Base-by-base conservation (phyloP, 1,140 invertebrate genomes). In the Leptoteleia sp. region DNA sequence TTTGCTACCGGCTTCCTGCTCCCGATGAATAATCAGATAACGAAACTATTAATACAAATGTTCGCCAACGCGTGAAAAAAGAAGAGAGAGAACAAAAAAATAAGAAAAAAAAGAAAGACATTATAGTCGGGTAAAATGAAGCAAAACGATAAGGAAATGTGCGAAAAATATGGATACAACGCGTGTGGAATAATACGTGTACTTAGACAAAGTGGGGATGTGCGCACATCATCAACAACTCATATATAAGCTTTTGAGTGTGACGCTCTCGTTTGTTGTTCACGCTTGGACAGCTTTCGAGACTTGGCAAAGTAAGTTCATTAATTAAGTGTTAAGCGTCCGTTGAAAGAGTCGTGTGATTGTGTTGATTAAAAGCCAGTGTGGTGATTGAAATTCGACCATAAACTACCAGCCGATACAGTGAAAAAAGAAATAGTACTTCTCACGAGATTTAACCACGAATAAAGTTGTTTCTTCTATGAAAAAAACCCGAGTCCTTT, bases 231-330 rank as follows among this genome's bases (percentile, higher is more conserved):
- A 45, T 65, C 59, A 61, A 48, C 70, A 76, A 61, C 68, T 75
- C 62, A 82, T 88, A 89, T 89, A 88, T 88, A 89, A 89, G 85
- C 82, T 83, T 85, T 82, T 75, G 37, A 75, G 48, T 76, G 73
- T 82, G 62, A 72, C 35, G 50, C 80, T 81, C 76, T 50, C 79
- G 82, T 88, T 81, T 83, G 86, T 89, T 87, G 85, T 85, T 86
- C 84, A 85, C 83, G 81, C 80, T 83, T 80, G 86, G 85, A 83
- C 81, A 85, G 85, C 84, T 85, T 82, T 81, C 83, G 57, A 85
- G 85, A 84, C 86, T 89, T 89, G 85, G 84, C 84, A 84, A 82
- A 67, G 72, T 79, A 72, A 61, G 68, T n/a, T n/a, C n/a, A n/a
- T 54, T 40, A 65, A 27, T 67, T 57, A 40, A 71, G 65, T 62